Conservation (phyloP, 2,797 vertebrate species). For the Sebastes matsubarae region DNA sequence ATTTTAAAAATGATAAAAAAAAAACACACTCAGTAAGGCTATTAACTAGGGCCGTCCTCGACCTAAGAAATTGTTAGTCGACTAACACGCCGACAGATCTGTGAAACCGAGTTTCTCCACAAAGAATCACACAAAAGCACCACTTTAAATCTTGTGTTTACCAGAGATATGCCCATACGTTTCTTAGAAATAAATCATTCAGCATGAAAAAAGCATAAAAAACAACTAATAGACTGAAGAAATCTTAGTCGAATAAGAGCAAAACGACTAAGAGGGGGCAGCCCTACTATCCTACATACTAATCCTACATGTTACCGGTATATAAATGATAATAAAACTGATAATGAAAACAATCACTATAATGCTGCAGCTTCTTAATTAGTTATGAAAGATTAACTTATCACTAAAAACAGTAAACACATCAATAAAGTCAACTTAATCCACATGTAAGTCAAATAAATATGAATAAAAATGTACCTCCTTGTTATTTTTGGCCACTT, state of each 20-base stretch:
- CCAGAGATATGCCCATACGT: no score
- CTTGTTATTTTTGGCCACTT: conserved; percentile 77
- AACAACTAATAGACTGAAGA: no score
- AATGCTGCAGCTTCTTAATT: neutral
- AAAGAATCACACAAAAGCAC: no score
- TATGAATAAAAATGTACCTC: conserved; percentile 50
- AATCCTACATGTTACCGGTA: neutral
- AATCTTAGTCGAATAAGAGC: no score
- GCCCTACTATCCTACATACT: no score
- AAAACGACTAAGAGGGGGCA: no score
- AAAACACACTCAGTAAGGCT: neutral
- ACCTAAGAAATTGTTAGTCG: no score
- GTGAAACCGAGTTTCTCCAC: no score
- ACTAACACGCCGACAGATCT: no score
- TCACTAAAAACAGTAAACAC: neutral
- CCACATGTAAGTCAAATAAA: neutral
- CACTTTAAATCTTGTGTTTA: no score
- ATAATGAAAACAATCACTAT: neutral
- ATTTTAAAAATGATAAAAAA: neutral
- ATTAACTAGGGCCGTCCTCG: neutral
- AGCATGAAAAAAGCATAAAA: no score
- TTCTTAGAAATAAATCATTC: no score
- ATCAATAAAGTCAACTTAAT: neutral
- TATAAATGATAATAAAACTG: neutral
- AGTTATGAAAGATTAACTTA: neutral